phyloP scores from a whole-genome alignment of 2,113 vertebrate species.

The Delphinus delphis region DNA sequence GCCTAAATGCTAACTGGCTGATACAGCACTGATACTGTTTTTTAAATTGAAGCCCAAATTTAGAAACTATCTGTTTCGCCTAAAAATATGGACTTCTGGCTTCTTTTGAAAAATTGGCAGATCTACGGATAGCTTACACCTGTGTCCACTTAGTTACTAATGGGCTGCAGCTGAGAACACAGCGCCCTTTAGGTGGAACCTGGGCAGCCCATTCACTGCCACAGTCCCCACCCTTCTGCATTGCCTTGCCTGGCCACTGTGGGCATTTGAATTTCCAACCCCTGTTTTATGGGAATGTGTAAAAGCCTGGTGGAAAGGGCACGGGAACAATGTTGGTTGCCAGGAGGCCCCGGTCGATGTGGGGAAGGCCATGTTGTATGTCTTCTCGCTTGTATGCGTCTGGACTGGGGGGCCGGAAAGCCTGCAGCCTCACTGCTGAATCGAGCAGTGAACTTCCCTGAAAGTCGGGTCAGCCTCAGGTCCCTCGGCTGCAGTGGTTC shows the following conservation, averaged over 20 bases:
- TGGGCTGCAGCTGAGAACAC: background rate
- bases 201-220: background rate
- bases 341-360: background rate
- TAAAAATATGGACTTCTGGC: background rate
- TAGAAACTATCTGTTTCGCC: background rate
- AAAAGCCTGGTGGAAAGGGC: background rate
- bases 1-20: background rate
- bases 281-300: background rate
- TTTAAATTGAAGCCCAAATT: background rate
- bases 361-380: background rate
- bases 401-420: background rate
- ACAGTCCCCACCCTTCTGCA: background rate
- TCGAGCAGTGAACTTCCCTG: no score
- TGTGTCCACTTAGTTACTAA: background rate
- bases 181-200: background rate
- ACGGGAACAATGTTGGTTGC: background rate
- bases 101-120: background rate
- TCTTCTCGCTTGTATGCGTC: background rate
- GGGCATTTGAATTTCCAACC: background rate
- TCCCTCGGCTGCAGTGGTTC: background rate
- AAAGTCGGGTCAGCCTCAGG: background rate
- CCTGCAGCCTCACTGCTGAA: background rate
- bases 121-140: background rate
- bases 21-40: fast-evolving
- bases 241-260: background rate